A percentile compares a stretch with the other conserved stretches of the same genome.
Evolutionary conservation across 2,113 vertebrate species (phyloP).

Genomic region (Nematolebias whitei): DNA sequence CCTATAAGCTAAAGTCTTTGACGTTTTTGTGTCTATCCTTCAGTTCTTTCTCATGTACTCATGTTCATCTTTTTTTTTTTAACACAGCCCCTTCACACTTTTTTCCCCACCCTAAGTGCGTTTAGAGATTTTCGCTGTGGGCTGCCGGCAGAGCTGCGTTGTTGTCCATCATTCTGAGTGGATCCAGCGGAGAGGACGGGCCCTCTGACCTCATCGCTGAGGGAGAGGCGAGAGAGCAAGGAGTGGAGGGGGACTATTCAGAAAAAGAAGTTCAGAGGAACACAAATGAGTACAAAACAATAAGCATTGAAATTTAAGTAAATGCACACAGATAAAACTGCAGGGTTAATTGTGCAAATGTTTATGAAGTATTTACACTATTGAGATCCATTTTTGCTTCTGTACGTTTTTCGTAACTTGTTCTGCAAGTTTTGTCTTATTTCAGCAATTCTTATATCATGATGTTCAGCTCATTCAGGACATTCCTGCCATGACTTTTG

Average conservation of each 20-base stretch:
- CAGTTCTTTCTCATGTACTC: conserved; percentile 34
- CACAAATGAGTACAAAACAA: no score
- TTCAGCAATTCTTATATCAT: no score
- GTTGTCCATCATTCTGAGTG: conserved; percentile 64
- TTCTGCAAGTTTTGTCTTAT: no score
- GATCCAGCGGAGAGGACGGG: conserved; percentile 64
- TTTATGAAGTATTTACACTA: no score
- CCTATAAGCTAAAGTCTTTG: conserved; percentile 23
- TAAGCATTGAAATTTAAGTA: no score
- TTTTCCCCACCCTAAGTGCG: conserved; percentile 43
- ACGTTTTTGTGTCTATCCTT: conserved; percentile 44
- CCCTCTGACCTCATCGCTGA: conserved; percentile 58
- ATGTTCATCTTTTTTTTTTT: conserved; percentile 47
- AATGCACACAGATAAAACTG: no score
- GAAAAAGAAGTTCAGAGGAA: conserved; percentile 16
- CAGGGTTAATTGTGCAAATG: no score
- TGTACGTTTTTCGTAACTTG: no score
- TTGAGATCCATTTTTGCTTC: no score
- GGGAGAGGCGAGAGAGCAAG: conserved; percentile 36
- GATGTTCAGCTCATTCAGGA: no score
- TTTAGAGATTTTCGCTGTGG: conserved; percentile 58
- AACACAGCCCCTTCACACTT: conserved; percentile 35
- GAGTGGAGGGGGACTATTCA: not conserved
- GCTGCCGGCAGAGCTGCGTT: conserved; percentile 50
- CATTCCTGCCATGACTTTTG: no score